Conservation (phyloP, 2,113 vertebrate genomes). For the Calyptomena viridis region DNA sequence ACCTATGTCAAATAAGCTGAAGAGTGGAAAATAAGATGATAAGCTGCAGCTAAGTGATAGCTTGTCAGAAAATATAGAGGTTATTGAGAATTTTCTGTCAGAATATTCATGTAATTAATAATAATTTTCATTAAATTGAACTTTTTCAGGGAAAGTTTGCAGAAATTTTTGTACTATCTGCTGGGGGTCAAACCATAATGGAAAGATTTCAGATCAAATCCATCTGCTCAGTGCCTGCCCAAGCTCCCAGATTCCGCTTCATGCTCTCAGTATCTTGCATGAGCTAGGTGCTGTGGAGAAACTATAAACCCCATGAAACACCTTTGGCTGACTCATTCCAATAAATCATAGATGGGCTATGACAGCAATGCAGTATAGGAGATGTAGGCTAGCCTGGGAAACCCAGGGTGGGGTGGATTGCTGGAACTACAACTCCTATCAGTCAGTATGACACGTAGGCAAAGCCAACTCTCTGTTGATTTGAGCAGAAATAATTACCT, state of each 20-base stretch:
- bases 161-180: background rate
- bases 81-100: background rate
- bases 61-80: background rate
- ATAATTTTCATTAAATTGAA: background rate
- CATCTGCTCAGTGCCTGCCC: background rate
- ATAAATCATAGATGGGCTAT: background rate
- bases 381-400: background rate
- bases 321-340: background rate
- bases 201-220: background rate
- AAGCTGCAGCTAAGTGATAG: background rate
- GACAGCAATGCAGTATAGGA: background rate
- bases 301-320: background rate
- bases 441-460: background rate
- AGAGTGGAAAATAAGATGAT: background rate
- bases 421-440: background rate
- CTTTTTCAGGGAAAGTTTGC: background rate
- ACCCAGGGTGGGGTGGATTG: background rate
- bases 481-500: background rate
- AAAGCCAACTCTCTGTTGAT: background rate
- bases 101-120: background rate
- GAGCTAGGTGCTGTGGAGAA: background rate
- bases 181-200: background rate
- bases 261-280: background rate
- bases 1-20: background rate
- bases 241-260: background rate